Percentiles rank a stretch among this genome's conserved stretches.
These are phyloP conservation scores for Ctenodactylus gundi DNA, from an alignment of 2,113 vertebrate genomes.

Conservation along the genomic window DNA sequence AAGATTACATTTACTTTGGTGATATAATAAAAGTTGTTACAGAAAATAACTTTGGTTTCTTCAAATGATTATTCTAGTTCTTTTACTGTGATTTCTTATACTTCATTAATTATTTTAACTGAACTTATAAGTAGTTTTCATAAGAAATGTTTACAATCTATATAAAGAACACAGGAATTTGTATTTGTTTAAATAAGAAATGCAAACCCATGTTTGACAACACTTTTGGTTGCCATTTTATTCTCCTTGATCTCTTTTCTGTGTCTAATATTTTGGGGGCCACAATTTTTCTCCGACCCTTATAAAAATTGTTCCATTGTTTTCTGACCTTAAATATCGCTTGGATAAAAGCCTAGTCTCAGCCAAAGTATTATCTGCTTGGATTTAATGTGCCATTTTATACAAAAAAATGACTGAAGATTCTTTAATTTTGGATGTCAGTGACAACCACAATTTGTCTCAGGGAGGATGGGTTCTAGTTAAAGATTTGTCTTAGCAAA, in stretches of 20 bases:
- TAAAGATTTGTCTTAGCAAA: slow-evolving; percentile 19
- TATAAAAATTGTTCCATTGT: neutral
- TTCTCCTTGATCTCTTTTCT: neutral
- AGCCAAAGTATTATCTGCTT: neutral
- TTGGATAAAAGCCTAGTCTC: neutral
- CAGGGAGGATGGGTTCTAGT: neutral
- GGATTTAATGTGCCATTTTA: neutral
- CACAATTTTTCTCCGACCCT: neutral
- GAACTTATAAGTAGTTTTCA: slow-evolving; percentile 15
- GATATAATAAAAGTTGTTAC: neutral
- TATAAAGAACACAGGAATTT: neutral
- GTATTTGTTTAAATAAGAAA: neutral
- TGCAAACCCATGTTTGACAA: neutral
- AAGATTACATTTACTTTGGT: neutral
- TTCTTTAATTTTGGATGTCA: neutral
- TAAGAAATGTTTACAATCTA: neutral
- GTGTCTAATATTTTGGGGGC: neutral
- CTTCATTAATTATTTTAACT: neutral
- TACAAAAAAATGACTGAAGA: neutral
- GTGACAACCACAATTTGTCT: neutral
- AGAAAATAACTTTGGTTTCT: slow-evolving; percentile 1
- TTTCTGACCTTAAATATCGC: neutral
- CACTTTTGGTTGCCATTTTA: neutral
- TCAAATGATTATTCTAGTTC: neutral
- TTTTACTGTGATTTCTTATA: neutral